phyloP scores from a whole-genome alignment of 2,113 vertebrate species.

The Arenaria interpres region DNA sequence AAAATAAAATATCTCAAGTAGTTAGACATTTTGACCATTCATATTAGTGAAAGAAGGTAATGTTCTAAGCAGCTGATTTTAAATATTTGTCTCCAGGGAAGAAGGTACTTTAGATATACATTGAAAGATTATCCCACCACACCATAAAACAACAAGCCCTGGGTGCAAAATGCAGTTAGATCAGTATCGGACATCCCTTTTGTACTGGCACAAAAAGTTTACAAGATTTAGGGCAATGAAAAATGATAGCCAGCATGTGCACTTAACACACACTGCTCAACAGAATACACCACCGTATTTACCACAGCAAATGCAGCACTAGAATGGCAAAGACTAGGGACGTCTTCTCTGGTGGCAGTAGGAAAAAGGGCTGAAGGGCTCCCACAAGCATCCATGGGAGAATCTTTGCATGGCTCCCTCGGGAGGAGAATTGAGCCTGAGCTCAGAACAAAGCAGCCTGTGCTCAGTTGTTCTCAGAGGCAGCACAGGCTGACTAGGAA shows the following conservation, averaged over 20 bases:
- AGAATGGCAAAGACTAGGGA: background rate
- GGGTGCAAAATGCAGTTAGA: background rate
- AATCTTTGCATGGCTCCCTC: accelerated
- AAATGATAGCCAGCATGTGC: background rate
- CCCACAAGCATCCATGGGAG: accelerated
- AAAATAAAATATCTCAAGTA: background rate
- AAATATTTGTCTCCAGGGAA: background rate
- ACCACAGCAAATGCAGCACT: background rate
- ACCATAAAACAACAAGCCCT: background rate
- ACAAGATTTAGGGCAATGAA: background rate
- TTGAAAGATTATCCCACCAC: background rate
- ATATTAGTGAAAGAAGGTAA: background rate
- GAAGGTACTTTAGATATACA: background rate
- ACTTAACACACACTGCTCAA: background rate
- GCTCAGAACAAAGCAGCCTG: background rate
- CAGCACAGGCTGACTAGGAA: background rate
- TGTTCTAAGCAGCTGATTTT: background rate
- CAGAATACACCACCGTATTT: background rate
- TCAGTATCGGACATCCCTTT: background rate
- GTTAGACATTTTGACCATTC: background rate
- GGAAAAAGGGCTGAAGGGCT: background rate
- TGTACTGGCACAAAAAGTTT: background rate
- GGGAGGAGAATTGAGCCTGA: accelerated
- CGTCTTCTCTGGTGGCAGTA: background rate
- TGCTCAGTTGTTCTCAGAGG: background rate